These are phyloP conservation scores for Stylophora pistillata DNA, from an alignment of 64 coral and sea anemone species.

Conservation along the genomic window DNA sequence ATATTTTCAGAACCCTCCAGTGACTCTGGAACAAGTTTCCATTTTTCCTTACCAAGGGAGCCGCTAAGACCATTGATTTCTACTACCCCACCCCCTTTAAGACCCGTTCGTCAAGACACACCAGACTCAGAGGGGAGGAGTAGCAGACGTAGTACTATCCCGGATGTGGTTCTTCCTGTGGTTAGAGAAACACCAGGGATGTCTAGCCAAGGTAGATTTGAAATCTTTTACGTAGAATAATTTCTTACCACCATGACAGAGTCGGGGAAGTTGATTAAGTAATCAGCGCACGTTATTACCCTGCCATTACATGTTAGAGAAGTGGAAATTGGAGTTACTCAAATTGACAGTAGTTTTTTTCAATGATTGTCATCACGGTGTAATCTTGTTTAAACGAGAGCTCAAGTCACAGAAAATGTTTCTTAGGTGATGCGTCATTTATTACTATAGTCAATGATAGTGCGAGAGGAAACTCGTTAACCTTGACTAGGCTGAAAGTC, in stretches of 20 bases:
- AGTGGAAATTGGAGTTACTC: too few relatives aligned
- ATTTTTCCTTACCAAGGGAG: constrained; percentile 82
- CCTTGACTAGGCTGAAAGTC: too few relatives aligned
- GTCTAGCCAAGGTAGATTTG: constrained; percentile 67
- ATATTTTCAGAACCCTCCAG: constrained; percentile 63
- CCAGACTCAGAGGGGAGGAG: constrained; percentile 50
- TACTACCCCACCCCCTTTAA: constrained; percentile 76
- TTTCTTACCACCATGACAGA: not conserved
- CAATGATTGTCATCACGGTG: too few relatives aligned
- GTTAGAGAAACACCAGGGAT: constrained; percentile 72
- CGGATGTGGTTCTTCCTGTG: constrained; percentile 15
- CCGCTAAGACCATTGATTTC: constrained; percentile 71
- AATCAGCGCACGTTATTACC: too few relatives aligned
- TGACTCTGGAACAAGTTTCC: constrained; percentile 64
- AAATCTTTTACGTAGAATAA: not conserved
- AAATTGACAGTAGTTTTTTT: too few relatives aligned
- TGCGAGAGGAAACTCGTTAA: too few relatives aligned
- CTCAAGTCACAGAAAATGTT: too few relatives aligned
- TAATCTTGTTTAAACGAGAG: too few relatives aligned
- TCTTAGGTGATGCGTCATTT: too few relatives aligned
- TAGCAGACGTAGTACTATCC: constrained; percentile 1
- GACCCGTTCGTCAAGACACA: not conserved
- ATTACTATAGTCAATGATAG: too few relatives aligned
- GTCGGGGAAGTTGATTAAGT: not conserved
- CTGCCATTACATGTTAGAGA: too few relatives aligned